These are phyloP conservation scores for Eledona agricola DNA, from an alignment of 2,888 invertebrate species.

Conservation along the genomic window DNA sequence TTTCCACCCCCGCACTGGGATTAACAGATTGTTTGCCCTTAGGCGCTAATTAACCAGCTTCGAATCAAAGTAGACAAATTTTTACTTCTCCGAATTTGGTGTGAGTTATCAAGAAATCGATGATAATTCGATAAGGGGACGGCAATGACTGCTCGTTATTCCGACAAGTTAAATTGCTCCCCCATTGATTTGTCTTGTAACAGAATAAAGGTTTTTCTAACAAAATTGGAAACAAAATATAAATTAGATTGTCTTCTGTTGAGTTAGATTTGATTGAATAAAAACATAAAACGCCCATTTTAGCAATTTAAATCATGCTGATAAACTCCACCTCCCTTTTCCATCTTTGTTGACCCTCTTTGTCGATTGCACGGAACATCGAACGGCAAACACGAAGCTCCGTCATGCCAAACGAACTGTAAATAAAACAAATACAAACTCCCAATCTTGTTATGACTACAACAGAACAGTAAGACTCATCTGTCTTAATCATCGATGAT, in stretches of 20 bases:
- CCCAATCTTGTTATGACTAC: slow-evolving; percentile 45
- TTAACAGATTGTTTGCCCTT: slow-evolving; percentile 28
- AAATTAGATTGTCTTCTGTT: slow-evolving; percentile 56
- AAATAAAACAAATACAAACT: slow-evolving; percentile 49
- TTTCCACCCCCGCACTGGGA: slow-evolving; percentile 14
- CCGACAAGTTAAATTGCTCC: slow-evolving; percentile 52
- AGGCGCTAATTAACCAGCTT: slow-evolving; percentile 19
- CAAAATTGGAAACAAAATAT: slow-evolving; percentile 54
- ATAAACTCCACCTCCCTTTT: slow-evolving; percentile 51
- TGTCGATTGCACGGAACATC: slow-evolving; percentile 32
- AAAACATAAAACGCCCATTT: slow-evolving; percentile 63
- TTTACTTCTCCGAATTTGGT: no score
- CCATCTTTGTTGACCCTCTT: slow-evolving; percentile 40
- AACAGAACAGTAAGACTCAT: slow-evolving; percentile 38
- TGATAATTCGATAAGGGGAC: slow-evolving; percentile 57
- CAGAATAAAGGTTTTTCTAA: slow-evolving; percentile 53
- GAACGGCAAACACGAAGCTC: slow-evolving; percentile 36
- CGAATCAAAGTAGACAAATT: no score
- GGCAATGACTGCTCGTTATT: slow-evolving; percentile 53
- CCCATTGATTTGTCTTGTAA: slow-evolving; percentile 51
- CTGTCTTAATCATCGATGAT: slow-evolving; percentile 40
- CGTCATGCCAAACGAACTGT: slow-evolving; percentile 48
- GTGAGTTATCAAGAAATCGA: slow-evolving; percentile 60
- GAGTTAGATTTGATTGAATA: slow-evolving; percentile 59
- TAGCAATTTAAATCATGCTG: slow-evolving; percentile 62